Percentiles rank a stretch among this genome's conserved stretches.
Conservation (phyloP, 2,113 vertebrate genomes). For the Alouatta palliata region DNA sequence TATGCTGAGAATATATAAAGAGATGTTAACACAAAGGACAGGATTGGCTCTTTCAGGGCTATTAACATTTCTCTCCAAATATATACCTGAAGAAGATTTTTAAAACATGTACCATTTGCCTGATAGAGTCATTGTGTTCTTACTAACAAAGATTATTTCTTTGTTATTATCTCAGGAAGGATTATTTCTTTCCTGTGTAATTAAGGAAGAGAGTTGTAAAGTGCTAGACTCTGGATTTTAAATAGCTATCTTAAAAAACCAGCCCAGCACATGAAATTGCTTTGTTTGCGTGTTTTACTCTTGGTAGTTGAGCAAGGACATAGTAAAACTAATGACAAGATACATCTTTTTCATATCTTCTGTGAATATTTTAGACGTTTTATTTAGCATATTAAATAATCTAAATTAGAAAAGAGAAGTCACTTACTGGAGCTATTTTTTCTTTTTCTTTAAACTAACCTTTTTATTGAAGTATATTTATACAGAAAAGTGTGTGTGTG, state of each 20-base stretch:
- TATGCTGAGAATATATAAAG: constrained; percentile 39
- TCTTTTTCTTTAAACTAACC: constrained; percentile 25
- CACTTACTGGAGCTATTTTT: not conserved
- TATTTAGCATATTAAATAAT: constrained; percentile 42
- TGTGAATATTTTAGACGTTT: constrained; percentile 39
- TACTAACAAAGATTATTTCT: constrained; percentile 17
- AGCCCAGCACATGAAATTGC: not conserved
- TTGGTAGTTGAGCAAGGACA: not conserved
- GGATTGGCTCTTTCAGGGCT: constrained; percentile 23
- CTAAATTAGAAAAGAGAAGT: constrained; percentile 32
- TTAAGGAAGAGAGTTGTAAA: not conserved
- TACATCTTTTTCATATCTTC: constrained; percentile 30
- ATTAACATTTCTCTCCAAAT: constrained; percentile 49
- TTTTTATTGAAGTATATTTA: not conserved
- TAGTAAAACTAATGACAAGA: not conserved
- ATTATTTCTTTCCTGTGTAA: constrained; percentile 40
- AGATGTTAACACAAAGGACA: not conserved
- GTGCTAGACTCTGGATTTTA: not conserved
- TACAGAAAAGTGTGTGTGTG: not conserved
- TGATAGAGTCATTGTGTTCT: constrained; percentile 6
- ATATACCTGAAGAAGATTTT: not conserved
- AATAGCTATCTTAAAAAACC: not conserved
- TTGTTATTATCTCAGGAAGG: not conserved
- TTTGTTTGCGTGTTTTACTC: constrained; percentile 25
- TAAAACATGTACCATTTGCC: constrained; percentile 48